Evolutionary conservation across 1,140 invertebrate species (phyloP), one percentile per base, ranked within the genome.

Genomic region (Bombus picipes): DNA sequence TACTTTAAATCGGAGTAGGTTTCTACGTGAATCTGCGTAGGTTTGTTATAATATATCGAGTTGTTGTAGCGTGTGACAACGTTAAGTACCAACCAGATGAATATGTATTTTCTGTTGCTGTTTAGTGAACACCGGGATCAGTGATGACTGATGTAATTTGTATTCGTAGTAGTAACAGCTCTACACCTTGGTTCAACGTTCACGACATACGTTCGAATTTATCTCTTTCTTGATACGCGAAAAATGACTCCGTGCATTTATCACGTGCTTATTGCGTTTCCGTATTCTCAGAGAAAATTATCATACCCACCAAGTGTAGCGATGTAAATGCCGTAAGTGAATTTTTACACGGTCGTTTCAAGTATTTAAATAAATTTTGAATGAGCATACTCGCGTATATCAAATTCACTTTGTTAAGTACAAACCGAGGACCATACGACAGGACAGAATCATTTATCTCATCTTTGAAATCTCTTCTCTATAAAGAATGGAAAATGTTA

Each of bases 91-190:
- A 39, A 12, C n/a, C n/a, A 68, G 78, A 86, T 86, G 84, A 86
- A 86, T 86, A 86, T 68, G 79, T 86, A 75, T 86, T 86, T 81
- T 34, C 84, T 57, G 28, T 34, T n/a, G 22, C 57, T 22, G 70
- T 81, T 66, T 74, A 59, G 22, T n/a, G 39, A 70, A 47, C 37
- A 82, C 85, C 68, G 62, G 74, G 84, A 86, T 82, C 43, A 71
- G 37, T 53, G 66, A 77, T 62, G 62, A 59, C 62, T 53, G 80
- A 66, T 39, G 88, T 66, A 79, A 89, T 89, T 89, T 89, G 85
- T 89, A 89, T 89, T 89, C 88, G 88, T 87, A 72, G 88, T 47
- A 25, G 84, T 70, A 76, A 83, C 80, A 77, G 70, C 66, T 70
- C 43, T 34, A 28, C 65, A 57, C 66, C 79, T 59, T 77, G 28